Evolutionary conservation across 2,797 vertebrate genomes (phyloP).

Genomic region (Melanotaenia trifasciata): DNA sequence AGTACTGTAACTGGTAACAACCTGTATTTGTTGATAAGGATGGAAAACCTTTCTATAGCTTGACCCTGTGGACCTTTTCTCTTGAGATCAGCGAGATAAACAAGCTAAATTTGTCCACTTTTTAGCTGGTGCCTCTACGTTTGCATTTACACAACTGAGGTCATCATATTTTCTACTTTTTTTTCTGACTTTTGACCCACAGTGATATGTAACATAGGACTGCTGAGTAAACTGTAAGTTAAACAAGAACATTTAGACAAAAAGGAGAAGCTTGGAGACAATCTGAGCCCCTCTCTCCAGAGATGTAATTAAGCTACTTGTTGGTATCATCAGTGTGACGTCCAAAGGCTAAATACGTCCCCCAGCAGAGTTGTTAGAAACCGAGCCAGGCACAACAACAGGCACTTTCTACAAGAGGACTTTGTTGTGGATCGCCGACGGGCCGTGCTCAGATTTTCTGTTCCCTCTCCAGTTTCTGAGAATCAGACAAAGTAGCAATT

Average conservation of each 20-base stretch:
- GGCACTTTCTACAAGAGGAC: conserved; percentile 49
- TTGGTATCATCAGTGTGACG: conserved; percentile 59
- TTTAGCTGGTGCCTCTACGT: conserved; percentile 1
- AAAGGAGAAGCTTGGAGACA: conserved; percentile 13
- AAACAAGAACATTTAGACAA: not conserved
- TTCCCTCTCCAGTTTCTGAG: conserved; percentile 63
- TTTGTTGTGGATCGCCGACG: conserved; percentile 50
- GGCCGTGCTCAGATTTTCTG: conserved; percentile 45
- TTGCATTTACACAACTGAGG: conserved; percentile 23
- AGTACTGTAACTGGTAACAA: conserved; percentile 20
- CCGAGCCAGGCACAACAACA: conserved; percentile 49
- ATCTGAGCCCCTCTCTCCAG: conserved; percentile 42
- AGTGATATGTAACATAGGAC: not conserved
- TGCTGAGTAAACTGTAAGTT: not conserved
- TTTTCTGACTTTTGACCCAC: conserved; percentile 14
- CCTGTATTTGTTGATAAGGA: conserved; percentile 12
- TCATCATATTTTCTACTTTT: not conserved
- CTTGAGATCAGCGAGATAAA: conserved; percentile 36
- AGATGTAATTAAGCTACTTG: conserved; percentile 71
- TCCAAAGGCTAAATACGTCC: conserved; percentile 59
- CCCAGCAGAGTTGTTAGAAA: conserved; percentile 47
- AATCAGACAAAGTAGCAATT: conserved; percentile 64
- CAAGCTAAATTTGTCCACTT: conserved; percentile 12
- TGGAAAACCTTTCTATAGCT: conserved; percentile 5
- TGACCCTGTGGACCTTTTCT: conserved; percentile 20